Percentiles rank a stretch among this genome's conserved stretches.
phyloP scores from a whole-genome alignment of 2,113 vertebrate genomes.

The Todiramphus saurophagus region DNA sequence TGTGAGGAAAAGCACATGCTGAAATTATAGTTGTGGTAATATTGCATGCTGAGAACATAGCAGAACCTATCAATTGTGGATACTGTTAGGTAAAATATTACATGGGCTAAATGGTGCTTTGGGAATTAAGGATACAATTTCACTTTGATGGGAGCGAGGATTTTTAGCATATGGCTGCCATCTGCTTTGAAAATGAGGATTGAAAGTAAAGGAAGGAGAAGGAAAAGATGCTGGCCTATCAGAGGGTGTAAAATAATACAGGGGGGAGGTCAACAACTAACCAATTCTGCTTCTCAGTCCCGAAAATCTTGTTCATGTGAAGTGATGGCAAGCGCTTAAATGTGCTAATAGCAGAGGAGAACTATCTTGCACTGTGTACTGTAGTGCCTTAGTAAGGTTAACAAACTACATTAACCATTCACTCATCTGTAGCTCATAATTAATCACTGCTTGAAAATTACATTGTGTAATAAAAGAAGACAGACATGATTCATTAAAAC shows the following conservation, averaged over 20 bases:
- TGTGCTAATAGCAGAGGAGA: constrained; percentile 56
- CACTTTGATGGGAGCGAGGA: not conserved
- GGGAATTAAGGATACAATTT: not conserved
- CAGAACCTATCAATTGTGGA: not conserved
- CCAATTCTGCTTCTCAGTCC: constrained; percentile 21
- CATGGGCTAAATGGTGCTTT: not conserved
- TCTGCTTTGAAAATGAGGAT: not conserved
- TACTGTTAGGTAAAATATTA: not conserved
- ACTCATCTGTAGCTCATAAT: constrained; percentile 79
- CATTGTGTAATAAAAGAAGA: constrained; percentile 83
- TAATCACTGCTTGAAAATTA: constrained; percentile 82
- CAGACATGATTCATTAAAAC: constrained; percentile 85
- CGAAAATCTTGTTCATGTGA: constrained; percentile 43
- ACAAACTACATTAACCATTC: constrained; percentile 79
- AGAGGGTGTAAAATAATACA: not conserved
- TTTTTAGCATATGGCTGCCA: not conserved
- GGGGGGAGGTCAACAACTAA: not conserved
- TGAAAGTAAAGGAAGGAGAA: not conserved
- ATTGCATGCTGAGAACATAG: not conserved
- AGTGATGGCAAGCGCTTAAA: constrained; percentile 28
- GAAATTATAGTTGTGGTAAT: not conserved
- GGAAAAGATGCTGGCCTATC: not conserved
- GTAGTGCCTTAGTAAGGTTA: constrained; percentile 74
- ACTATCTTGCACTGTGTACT: constrained; percentile 53
- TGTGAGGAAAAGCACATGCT: not conserved